Evolutionary conservation across 2,888 invertebrate genomes (phyloP).

Genomic region (Hemicrepidius hirtus): DNA sequence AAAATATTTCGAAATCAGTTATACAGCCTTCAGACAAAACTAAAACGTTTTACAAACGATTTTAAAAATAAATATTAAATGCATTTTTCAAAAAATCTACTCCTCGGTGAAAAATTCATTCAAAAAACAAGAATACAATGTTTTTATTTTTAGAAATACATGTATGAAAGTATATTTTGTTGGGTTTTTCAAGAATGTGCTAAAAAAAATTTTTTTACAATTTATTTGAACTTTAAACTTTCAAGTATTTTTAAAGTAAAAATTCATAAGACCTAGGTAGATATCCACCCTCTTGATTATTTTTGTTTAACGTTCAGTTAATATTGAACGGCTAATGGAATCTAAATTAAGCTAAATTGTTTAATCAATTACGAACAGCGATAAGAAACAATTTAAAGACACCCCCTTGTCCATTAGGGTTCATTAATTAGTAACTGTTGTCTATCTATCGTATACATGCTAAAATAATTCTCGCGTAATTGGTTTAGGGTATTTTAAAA

Average conservation of each 20-base stretch:
- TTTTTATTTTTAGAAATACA: too few species aligned
- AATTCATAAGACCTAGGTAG: too few species aligned
- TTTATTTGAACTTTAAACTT: too few species aligned
- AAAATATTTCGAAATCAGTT: neutral
- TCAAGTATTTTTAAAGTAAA: too few species aligned
- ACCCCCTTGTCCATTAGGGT: neutral
- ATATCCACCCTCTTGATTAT: too few species aligned
- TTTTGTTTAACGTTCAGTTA: too few species aligned
- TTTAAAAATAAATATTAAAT: neutral
- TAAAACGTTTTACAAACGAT: neutral
- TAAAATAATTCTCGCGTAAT: too few species aligned
- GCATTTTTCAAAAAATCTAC: neutral
- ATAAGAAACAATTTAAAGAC: slow-evolving; percentile 1
- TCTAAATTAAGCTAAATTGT: neutral
- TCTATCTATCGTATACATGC: too few species aligned
- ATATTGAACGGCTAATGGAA: neutral
- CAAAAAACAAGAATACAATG: neutral
- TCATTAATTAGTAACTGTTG: slow-evolving; percentile 16
- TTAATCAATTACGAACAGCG: slow-evolving; percentile 5
- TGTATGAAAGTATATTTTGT: too few species aligned
- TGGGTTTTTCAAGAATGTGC: too few species aligned
- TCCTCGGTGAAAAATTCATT: neutral
- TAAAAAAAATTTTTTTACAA: too few species aligned
- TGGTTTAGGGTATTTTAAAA: too few species aligned
- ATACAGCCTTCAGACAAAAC: neutral